Evolutionary conservation across 2,113 vertebrate genomes (phyloP).

Genomic region (Scomber scombrus): DNA sequence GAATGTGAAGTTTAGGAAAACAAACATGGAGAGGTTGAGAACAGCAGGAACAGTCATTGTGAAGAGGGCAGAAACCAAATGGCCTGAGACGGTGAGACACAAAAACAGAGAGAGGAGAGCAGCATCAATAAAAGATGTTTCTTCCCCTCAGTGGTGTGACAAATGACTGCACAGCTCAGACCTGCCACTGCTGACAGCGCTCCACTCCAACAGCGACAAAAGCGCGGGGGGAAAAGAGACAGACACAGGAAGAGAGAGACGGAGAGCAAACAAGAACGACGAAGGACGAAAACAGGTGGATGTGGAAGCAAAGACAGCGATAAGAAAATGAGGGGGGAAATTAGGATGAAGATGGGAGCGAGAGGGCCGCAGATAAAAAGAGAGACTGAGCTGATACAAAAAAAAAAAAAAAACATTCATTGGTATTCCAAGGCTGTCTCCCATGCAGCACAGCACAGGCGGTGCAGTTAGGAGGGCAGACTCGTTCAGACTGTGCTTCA

Average conservation of each 20-base stretch:
- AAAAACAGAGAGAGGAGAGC: constrained; percentile 47
- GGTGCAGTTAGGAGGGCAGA: constrained; percentile 4
- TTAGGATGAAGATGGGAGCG: constrained; percentile 37
- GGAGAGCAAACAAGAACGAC: constrained; percentile 26
- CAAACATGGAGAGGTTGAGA: constrained; percentile 1
- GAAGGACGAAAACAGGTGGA: constrained; percentile 64
- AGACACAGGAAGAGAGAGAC: constrained; percentile 23
- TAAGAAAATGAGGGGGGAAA: constrained; percentile 35
- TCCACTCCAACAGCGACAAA: constrained; percentile 49
- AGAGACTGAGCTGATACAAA: constrained; percentile 43
- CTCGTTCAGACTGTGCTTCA: constrained; percentile 34
- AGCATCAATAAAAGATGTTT: constrained; percentile 72
- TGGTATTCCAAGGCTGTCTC: constrained; percentile 84
- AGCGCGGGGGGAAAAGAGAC: constrained; percentile 28
- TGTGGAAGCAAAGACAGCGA: constrained; percentile 43
- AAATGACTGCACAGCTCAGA: constrained; percentile 75
- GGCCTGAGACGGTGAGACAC: constrained; percentile 41
- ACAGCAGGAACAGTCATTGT: constrained; percentile 33
- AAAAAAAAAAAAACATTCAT: constrained; percentile 62
- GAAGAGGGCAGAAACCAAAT: constrained; percentile 54
- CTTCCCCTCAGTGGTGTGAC: constrained; percentile 64
- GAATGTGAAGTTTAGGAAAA: constrained; percentile 30
- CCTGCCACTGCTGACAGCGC: constrained; percentile 63
- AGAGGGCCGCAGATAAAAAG: constrained; percentile 38
- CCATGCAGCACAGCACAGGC: constrained; percentile 80